Percentiles rank a stretch among this genome's conserved stretches.
phyloP scores from a whole-genome alignment of 2,797 vertebrate species.

The Enteromius trimaculatus region DNA sequence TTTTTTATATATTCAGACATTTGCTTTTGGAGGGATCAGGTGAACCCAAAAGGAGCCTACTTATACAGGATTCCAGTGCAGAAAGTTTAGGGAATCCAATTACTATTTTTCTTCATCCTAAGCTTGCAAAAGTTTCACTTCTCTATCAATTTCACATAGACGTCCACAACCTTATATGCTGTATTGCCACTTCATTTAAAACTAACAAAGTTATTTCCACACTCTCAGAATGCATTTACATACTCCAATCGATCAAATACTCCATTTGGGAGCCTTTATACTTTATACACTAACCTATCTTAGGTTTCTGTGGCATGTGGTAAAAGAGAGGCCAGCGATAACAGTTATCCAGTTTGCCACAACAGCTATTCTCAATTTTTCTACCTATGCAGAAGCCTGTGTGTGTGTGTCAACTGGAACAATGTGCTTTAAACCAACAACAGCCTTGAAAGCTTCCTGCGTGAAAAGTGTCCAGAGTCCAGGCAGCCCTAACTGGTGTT shows the following conservation, averaged over 20 bases:
- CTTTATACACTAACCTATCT: background rate
- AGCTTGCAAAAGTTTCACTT: background rate
- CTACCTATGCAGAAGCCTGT: conserved; percentile 32
- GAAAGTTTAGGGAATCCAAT: background rate
- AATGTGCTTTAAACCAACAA: conserved; percentile 64
- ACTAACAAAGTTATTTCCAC: background rate
- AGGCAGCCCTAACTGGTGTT: conserved; percentile 72
- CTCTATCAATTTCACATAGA: background rate
- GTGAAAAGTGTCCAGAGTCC: conserved; percentile 59
- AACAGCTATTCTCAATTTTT: background rate
- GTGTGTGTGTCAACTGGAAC: conserved; percentile 67
- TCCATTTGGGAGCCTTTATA: background rate
- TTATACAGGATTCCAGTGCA: background rate
- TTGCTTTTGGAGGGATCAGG: background rate
- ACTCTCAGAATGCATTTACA: background rate
- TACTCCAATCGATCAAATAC: background rate
- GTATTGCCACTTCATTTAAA: background rate
- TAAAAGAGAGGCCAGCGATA: background rate
- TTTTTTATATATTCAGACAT: background rate
- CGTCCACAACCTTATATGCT: background rate
- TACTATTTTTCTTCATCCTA: background rate
- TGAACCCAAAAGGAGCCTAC: background rate
- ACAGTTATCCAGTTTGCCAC: background rate
- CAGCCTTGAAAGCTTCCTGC: conserved; percentile 76
- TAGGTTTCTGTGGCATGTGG: conserved; percentile 1